A percentile compares a stretch with the other conserved stretches of the same genome.
Evolutionary conservation across 2,888 invertebrate genomes (phyloP).

Genomic region (Heliconius hortense): DNA sequence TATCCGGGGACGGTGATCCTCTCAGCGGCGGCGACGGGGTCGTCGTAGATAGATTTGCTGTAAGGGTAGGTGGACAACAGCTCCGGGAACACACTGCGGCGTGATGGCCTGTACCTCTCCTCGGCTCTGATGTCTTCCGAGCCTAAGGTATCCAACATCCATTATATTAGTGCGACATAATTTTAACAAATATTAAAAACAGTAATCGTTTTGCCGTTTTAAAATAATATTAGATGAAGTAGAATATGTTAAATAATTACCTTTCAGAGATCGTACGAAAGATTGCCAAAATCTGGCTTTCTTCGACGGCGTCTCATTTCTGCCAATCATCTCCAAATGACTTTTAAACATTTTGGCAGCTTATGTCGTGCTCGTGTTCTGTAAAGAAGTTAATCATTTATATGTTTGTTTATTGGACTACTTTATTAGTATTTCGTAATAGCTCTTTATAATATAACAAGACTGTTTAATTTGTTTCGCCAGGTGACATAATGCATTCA

Average conservation of each 20-base stretch:
- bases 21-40: conserved; percentile 89
- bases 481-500: conserved; percentile 76
- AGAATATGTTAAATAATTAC: conserved; percentile 71
- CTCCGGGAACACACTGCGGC: conserved; percentile 89
- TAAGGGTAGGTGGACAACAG: conserved; percentile 88
- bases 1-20: conserved; percentile 94
- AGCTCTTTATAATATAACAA: neutral
- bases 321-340: conserved; percentile 96
- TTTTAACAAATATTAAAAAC: neutral
- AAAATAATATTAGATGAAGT: neutral
- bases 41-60: conserved; percentile 93
- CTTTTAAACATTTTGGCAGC: conserved; percentile 92
- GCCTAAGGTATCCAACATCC: conserved; percentile 69
- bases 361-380: conserved; percentile 91
- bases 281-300: conserved; percentile 97
- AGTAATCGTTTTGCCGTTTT: neutral
- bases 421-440: neutral
- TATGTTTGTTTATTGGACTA: neutral
- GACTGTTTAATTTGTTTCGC: conserved; percentile 39
- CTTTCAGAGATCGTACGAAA: conserved; percentile 95
- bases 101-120: conserved; percentile 87
- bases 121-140: conserved; percentile 96
- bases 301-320: conserved; percentile 94
- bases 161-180: neutral
- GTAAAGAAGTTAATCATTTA: conserved; percentile 56